Conservation (phyloP, 2,113 vertebrate genomes). For the Cisticola juncidis region DNA sequence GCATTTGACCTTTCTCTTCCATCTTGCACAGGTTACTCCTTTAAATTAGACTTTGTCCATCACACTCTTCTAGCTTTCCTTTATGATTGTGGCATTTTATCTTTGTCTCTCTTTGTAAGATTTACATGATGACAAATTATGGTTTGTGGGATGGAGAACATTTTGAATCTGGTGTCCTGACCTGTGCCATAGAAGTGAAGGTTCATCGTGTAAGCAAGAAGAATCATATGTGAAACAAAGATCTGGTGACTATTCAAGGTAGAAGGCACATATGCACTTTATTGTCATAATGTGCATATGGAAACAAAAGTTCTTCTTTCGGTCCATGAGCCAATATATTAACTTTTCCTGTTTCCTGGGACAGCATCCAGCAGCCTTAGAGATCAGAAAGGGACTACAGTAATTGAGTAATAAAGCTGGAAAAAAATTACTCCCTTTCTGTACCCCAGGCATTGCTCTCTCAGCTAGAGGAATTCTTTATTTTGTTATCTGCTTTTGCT, state of each 20-base stretch:
- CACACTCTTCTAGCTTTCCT: background rate
- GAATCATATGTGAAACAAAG: background rate
- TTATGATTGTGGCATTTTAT: background rate
- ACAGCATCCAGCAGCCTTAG: background rate
- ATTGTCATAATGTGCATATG: background rate
- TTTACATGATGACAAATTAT: background rate
- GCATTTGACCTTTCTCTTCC: background rate
- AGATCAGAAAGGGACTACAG: background rate
- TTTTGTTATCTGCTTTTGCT: background rate
- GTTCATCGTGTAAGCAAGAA: background rate
- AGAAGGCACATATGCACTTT: background rate
- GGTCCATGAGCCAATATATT: background rate
- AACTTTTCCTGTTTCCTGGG: constrained; percentile 6
- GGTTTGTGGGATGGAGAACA: background rate
- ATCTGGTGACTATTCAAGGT: background rate
- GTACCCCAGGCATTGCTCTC: background rate
- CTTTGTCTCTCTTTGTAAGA: background rate
- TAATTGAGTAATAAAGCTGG: background rate
- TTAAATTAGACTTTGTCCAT: background rate
- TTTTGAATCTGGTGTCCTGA: background rate
- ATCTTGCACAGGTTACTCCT: background rate
- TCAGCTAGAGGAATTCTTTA: background rate
- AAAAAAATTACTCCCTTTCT: background rate
- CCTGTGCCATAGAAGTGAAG: background rate
- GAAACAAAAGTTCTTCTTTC: background rate